phyloP scores from a whole-genome alignment of 2,888 invertebrate genomes.

The Pachycephus smyrnensis region DNA sequence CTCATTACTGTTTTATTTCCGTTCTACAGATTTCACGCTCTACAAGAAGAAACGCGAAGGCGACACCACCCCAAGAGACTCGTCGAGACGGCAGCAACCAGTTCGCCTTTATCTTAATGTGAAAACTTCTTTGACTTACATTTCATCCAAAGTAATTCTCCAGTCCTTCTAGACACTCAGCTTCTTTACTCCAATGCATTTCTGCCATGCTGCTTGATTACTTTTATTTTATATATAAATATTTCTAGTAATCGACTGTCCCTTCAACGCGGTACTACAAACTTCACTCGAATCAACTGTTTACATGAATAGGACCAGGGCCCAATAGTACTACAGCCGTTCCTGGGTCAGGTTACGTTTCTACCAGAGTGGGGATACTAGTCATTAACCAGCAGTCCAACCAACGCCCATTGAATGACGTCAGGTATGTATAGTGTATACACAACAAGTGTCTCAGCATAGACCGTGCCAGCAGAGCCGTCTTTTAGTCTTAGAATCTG shows the following conservation, averaged over 20 bases:
- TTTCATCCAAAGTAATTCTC: slow-evolving; percentile 3
- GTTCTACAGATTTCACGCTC: not conserved
- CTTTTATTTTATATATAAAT: not conserved
- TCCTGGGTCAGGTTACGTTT: not conserved
- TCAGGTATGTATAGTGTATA: slow-evolving; percentile 34
- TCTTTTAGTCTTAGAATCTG: not conserved
- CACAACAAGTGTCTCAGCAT: slow-evolving; percentile 29
- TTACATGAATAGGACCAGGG: not conserved
- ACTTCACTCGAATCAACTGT: not conserved
- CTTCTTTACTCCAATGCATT: not conserved
- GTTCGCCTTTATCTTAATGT: slow-evolving; percentile 31
- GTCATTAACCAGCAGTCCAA: slow-evolving; percentile 20
- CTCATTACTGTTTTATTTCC: not conserved
- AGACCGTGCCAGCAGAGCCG: not conserved
- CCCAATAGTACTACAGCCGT: not conserved
- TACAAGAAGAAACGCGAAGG: not conserved
- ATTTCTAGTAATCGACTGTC: not conserved
- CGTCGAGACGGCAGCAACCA: not conserved
- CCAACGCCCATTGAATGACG: slow-evolving; percentile 53
- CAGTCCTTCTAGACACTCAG: not conserved
- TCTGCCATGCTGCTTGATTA: not conserved
- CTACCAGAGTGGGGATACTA: not conserved
- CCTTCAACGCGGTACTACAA: not conserved
- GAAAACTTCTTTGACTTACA: slow-evolving; percentile 34
- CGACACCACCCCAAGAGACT: not conserved